Evolutionary conservation across 1,140 invertebrate species (phyloP).

Genomic region (Hyles euphorbiae): DNA sequence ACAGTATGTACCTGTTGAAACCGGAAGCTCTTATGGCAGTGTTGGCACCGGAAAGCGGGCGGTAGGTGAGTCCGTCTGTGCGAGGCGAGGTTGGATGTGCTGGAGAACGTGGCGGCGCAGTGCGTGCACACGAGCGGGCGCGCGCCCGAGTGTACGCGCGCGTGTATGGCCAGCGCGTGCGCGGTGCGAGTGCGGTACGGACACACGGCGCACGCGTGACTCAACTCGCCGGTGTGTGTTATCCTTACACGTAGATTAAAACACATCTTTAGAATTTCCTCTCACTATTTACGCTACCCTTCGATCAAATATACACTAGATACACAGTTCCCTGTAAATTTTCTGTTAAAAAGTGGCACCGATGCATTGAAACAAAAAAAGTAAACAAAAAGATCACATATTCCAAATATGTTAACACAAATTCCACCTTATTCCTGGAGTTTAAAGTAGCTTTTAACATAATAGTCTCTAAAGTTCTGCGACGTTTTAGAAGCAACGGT

Average conservation of each 20-base stretch:
- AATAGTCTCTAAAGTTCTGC: too few species aligned
- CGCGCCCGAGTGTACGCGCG: constrained; percentile 76
- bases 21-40: constrained; percentile 23
- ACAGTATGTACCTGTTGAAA: constrained; percentile 22
- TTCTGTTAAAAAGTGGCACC: too few species aligned
- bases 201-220: constrained; percentile 68
- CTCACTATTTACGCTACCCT: too few species aligned
- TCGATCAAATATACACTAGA: too few species aligned
- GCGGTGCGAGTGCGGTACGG: constrained; percentile 64
- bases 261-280: too few species aligned
- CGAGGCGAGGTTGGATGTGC: constrained; percentile 39
- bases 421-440: too few species aligned
- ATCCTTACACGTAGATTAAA: constrained; percentile 12
- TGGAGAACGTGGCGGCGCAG: constrained; percentile 72
- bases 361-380: too few species aligned
- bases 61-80: constrained; percentile 27
- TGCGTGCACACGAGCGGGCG: constrained; percentile 73
- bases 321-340: too few species aligned
- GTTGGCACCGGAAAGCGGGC: constrained; percentile 21
- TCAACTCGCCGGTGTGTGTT: constrained; percentile 77
- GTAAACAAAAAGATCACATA: too few species aligned
- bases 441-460: too few species aligned
- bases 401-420: too few species aligned
- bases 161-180: constrained; percentile 69
- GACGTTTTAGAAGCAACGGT: too few species aligned